Percentiles rank a stretch among this genome's conserved stretches.
These are phyloP conservation scores for sheep (Ovis aries) DNA, from an alignment of 2,113 vertebrate genomes.

Conservation along the genomic window ARS-UI_Ramb_v3.0 NC_056071.1:57561001-57561500, in stretches of 20 bases:
- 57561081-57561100: constrained; percentile 16
- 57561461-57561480: neutral
- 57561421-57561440: neutral
- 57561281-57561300: neutral
- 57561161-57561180: constrained; percentile 44
- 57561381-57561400: fast-evolving
- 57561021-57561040: constrained; percentile 13
- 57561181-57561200: constrained; percentile 45
- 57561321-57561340: fast-evolving
- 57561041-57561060: neutral
- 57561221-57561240: neutral
- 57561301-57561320: neutral
- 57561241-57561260: neutral
- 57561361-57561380: neutral
- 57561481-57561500: neutral
- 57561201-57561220: neutral
- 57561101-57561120: constrained; percentile 46
- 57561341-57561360: neutral
- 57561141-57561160: constrained; percentile 27
- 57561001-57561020: neutral
- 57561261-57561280: constrained; percentile 30
- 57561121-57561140: constrained; percentile 43
- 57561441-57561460: neutral
- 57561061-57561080: neutral
- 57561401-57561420: fast-evolving